A percentile compares a stretch with the other conserved stretches of the same genome.
These are phyloP conservation scores for Metaphire vulgaris DNA, from an alignment of 1,140 invertebrate species.

Conservation along the genomic window DNA sequence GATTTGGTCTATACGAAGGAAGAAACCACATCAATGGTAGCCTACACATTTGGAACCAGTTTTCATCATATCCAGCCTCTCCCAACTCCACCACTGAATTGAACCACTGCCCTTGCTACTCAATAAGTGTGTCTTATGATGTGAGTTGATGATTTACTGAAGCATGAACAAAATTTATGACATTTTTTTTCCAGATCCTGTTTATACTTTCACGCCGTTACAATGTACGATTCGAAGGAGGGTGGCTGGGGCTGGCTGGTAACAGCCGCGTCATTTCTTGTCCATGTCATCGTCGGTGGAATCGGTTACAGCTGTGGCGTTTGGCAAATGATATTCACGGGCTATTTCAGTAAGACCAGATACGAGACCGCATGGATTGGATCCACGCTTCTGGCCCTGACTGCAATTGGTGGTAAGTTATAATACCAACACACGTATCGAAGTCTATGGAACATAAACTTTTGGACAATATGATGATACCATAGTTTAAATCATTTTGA, in stretches of 20 bases:
- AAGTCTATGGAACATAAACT: too few species aligned
- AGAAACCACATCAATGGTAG: too few species aligned
- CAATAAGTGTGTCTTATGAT: background rate
- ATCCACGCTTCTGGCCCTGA: slow-evolving; percentile 14
- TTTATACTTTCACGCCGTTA: too few species aligned
- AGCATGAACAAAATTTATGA: background rate
- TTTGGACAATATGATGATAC: too few species aligned
- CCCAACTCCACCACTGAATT: background rate
- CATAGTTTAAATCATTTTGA: too few species aligned
- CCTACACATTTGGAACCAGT: background rate
- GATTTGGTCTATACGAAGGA: too few species aligned
- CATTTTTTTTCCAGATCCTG: too few species aligned
- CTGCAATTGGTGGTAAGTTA: slow-evolving; percentile 15
- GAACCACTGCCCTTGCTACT: background rate
- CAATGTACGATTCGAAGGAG: background rate
- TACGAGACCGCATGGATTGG: slow-evolving; percentile 20
- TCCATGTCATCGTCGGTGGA: slow-evolving; percentile 4
- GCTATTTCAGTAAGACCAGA: slow-evolving; percentile 11
- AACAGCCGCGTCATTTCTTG: background rate
- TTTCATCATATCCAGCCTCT: background rate
- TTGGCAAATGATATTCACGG: background rate
- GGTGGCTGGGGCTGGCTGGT: background rate
- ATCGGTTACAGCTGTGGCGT: slow-evolving; percentile 7
- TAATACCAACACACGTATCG: too few species aligned
- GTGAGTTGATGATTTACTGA: background rate